These are phyloP conservation scores for Mobula birostris DNA, from an alignment of 2,113 vertebrate species.

Conservation along the genomic window DNA sequence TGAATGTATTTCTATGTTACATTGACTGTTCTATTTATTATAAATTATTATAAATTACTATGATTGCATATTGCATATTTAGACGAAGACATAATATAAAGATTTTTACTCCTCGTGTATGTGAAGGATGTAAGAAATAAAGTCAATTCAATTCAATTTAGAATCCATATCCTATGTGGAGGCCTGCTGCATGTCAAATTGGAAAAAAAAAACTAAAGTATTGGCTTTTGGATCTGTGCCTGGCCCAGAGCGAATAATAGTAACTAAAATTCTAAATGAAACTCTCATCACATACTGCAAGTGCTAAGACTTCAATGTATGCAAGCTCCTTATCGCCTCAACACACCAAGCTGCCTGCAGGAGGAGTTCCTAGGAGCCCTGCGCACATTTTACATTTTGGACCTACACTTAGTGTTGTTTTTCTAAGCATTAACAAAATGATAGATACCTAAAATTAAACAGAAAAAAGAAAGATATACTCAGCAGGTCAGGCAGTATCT, in stretches of 20 bases:
- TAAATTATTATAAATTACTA: no score
- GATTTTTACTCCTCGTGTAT: no score
- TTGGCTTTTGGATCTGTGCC: neutral
- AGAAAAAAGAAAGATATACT: no score
- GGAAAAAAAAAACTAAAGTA: neutral
- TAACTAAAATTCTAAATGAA: neutral
- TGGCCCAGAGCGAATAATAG: neutral
- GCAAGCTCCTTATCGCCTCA: neutral
- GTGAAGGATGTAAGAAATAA: no score
- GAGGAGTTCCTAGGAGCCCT: neutral
- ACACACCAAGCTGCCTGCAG: neutral
- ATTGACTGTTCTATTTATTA: no score
- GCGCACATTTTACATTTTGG: neutral
- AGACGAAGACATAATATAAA: no score
- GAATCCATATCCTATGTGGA: neutral
- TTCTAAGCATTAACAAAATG: no score
- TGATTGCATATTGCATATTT: no score
- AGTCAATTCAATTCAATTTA: no score
- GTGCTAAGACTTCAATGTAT: neutral
- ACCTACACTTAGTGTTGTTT: neutral
- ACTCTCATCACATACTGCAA: neutral
- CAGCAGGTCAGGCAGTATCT: no score
- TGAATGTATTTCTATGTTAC: no score
- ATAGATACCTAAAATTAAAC: no score
- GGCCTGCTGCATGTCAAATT: neutral